A percentile compares a stretch with the other conserved stretches of the same genome.
phyloP scores from a whole-genome alignment of 92 coral and sea anemone genomes.

The Desmophyllum pertusum region DNA sequence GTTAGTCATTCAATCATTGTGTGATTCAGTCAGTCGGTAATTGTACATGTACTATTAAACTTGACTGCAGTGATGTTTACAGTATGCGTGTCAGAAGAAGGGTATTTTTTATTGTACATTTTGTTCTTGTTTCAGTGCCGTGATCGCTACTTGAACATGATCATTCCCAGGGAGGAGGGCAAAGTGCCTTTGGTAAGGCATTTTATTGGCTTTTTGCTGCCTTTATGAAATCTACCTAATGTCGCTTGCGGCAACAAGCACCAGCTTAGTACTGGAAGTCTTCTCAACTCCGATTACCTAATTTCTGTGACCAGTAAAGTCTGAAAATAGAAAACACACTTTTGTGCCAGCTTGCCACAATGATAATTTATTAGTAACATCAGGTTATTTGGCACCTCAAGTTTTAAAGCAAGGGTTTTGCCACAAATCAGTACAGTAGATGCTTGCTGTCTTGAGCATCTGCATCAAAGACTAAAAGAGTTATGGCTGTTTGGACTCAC shows the following conservation, averaged over 20 bases:
- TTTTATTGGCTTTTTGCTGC: not conserved
- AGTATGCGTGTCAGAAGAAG: no score
- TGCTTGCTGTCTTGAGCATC: not conserved
- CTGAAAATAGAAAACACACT: no score
- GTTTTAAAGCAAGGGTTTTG: not conserved
- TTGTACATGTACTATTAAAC: no score
- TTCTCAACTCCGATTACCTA: no score
- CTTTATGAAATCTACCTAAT: not conserved
- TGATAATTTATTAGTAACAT: not conserved
- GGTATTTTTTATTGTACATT: no score
- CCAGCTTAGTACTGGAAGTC: no score
- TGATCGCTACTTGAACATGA: constrained; percentile 94
- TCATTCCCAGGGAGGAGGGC: constrained; percentile 98
- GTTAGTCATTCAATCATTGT: no score
- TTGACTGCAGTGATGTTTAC: no score
- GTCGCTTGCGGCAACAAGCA: not conserved
- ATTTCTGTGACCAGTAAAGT: no score
- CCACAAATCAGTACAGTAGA: not conserved
- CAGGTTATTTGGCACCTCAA: not conserved
- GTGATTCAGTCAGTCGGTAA: no score
- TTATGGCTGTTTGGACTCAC: not conserved
- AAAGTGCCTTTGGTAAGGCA: constrained; percentile 94
- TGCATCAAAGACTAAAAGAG: not conserved
- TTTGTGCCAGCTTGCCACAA: not conserved
- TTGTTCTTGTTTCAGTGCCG: constrained; percentile 72